phyloP scores from a whole-genome alignment of 2,113 vertebrate genomes.

The Sinocyclocheilus grahami region DNA sequence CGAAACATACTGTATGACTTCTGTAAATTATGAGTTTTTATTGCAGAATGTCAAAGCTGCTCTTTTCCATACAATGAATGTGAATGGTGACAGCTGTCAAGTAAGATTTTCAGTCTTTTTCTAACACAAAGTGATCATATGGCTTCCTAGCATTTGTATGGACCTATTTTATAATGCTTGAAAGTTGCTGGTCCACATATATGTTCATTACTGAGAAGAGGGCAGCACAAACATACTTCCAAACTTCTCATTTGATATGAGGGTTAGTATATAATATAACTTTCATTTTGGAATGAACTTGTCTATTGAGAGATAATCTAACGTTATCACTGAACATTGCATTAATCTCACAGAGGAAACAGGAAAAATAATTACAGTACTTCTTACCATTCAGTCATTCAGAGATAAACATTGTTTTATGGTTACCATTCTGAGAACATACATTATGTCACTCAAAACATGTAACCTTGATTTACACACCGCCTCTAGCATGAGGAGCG shows the following conservation, averaged over 20 bases:
- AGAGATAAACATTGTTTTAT: not conserved
- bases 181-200: too few species aligned
- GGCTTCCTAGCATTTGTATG: too few species aligned
- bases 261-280: not conserved
- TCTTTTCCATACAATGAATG: not conserved
- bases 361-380: not conserved
- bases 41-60: not conserved
- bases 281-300: not conserved
- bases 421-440: not conserved
- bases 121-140: too few species aligned
- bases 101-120: too few species aligned
- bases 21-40: not conserved
- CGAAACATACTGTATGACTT: not conserved
- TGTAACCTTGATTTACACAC: conserved; percentile 29
- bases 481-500: not conserved
- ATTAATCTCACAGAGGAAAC: not conserved
- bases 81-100: not conserved
- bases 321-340: not conserved
- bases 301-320: too few species aligned
- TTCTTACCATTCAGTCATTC: not conserved
- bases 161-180: not conserved
- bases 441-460: not conserved
- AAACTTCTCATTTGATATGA: too few species aligned
- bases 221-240: too few species aligned
- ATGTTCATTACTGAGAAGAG: too few species aligned